A percentile compares a stretch with the other conserved stretches of the same genome.
Evolutionary conservation across 92 coral and sea anemone genomes (phyloP).

Genomic region (Plumapathes pennacea): DNA sequence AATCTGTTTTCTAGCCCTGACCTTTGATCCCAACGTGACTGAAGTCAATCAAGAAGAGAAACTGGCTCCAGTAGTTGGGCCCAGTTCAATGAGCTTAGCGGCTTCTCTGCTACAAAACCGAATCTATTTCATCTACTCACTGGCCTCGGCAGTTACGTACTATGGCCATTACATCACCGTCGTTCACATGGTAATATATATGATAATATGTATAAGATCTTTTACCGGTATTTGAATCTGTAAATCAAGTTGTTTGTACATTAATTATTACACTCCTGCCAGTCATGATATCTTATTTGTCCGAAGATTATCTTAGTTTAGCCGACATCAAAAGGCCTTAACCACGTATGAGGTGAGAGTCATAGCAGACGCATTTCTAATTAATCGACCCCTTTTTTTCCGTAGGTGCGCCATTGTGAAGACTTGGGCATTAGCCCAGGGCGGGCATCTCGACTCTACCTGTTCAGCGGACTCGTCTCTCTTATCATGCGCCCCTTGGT

Average conservation of each 20-base stretch:
- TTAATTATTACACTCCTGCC: no score
- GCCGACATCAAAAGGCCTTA: not conserved
- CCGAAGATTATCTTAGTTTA: not conserved
- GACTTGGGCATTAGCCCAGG: slow-evolving; percentile 13
- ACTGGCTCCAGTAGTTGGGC: not conserved
- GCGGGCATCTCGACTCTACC: slow-evolving; percentile 30
- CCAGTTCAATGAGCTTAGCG: not conserved
- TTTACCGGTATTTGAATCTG: no score
- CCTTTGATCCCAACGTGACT: slow-evolving; percentile 7
- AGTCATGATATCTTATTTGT: no score
- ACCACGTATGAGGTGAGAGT: no score
- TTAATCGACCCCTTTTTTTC: not conserved
- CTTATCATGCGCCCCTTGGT: slow-evolving; percentile 39
- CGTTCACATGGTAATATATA: slow-evolving; percentile 40
- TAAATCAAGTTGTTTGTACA: no score
- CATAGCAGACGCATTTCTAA: no score
- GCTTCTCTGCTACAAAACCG: slow-evolving; percentile 7
- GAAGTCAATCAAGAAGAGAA: not conserved
- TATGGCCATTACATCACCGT: slow-evolving; percentile 24
- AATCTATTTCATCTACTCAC: slow-evolving; percentile 19
- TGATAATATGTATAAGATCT: no score
- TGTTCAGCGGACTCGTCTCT: slow-evolving; percentile 38
- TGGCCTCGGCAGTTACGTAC: slow-evolving; percentile 20
- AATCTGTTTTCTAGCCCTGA: no score
- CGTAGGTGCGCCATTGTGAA: slow-evolving; percentile 38